A percentile compares a stretch with the other conserved stretches of the same genome.
These are phyloP conservation scores for Sarcophaga carnaria DNA, from an alignment of 2,888 invertebrate species.

Conservation along the genomic window DNA sequence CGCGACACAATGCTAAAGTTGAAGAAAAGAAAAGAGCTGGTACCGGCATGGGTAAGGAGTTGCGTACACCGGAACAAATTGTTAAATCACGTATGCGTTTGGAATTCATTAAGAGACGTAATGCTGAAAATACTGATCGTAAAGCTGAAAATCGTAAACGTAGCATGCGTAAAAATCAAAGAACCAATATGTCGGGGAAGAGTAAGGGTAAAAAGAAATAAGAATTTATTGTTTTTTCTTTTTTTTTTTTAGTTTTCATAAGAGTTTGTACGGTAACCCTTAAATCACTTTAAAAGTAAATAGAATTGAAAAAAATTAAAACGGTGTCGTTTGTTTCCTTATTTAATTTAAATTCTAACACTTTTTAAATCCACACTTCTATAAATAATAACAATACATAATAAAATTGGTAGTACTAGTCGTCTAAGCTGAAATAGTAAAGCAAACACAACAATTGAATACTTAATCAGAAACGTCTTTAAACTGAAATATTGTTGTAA, in stretches of 20 bases:
- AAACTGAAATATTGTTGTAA: background rate
- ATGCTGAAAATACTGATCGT: slow-evolving; percentile 82
- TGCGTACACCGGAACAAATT: slow-evolving; percentile 89
- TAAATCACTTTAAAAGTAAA: slow-evolving; percentile 12
- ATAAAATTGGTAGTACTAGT: background rate
- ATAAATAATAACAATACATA: background rate
- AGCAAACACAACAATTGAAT: slow-evolving; percentile 15
- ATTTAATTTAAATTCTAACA: background rate
- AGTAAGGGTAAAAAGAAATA: slow-evolving; percentile 61
- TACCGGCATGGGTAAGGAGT: slow-evolving; percentile 83
- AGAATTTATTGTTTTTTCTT: background rate
- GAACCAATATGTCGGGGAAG: slow-evolving; percentile 66
- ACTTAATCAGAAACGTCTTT: slow-evolving; percentile 25
- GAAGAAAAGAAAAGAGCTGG: slow-evolving; percentile 83
- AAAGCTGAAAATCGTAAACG: slow-evolving; percentile 82
- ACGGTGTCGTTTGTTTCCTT: background rate
- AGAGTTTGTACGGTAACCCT: slow-evolving; percentile 22
- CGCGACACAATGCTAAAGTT: slow-evolving; percentile 89
- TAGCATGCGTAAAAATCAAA: slow-evolving; percentile 78
- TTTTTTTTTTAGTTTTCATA: slow-evolving; percentile 35
- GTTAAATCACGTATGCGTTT: slow-evolving; percentile 86
- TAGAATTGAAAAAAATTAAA: slow-evolving; percentile 25
- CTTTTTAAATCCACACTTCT: background rate
- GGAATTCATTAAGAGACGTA: slow-evolving; percentile 85
- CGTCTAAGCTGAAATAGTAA: background rate